Conservation (phyloP, 2,113 vertebrate species). For the Nesoenas mayeri region DNA sequence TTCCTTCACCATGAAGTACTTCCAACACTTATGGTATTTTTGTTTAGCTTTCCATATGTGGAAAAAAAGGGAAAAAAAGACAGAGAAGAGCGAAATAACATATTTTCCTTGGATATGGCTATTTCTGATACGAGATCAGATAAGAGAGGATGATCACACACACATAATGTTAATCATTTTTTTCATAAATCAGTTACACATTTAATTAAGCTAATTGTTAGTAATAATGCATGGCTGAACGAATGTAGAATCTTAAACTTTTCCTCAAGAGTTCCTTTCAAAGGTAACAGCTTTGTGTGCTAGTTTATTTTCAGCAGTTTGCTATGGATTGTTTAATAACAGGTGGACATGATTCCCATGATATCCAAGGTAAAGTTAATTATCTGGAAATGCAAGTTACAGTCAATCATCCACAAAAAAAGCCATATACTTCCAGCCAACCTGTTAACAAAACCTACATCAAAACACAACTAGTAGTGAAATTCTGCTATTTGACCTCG, state of each 20-base stretch:
- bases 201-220: constrained; percentile 30
- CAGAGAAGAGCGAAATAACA: not conserved
- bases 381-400: not conserved
- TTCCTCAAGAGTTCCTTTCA: constrained; percentile 18
- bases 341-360: not conserved
- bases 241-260: not conserved
- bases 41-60: not conserved
- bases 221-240: not conserved
- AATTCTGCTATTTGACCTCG: not conserved
- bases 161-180: not conserved
- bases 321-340: constrained; percentile 3
- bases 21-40: accelerated
- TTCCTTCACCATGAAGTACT: not conserved
- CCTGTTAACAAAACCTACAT: not conserved
- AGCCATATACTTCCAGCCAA: not conserved
- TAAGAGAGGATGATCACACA: not conserved
- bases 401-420: not conserved
- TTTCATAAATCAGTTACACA: not conserved
- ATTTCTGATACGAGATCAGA: not conserved
- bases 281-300: constrained; percentile 12
- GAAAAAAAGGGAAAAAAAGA: not conserved
- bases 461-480: constrained; percentile 4
- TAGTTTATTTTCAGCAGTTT: constrained; percentile 11
- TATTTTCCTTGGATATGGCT: not conserved
- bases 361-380: not conserved